A percentile compares a stretch with the other conserved stretches of the same genome.
phyloP scores from a whole-genome alignment of 1,140 invertebrate genomes.

The Apis cerana region DNA sequence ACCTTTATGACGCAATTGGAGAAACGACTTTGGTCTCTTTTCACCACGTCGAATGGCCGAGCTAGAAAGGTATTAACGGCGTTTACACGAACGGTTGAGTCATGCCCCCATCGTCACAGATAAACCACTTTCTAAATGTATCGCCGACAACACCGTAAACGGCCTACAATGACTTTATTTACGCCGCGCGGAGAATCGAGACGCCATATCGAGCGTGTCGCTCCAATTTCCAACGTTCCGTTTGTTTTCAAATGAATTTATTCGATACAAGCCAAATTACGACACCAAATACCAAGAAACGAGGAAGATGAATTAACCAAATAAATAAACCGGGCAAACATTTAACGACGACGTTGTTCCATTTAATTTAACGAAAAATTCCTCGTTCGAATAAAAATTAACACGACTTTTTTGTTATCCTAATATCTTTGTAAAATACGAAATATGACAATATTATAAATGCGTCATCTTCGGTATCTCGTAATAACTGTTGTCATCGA shows the following conservation, averaged over 20 bases:
- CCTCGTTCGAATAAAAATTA: too few relatives aligned
- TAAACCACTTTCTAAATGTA: slow-evolving; percentile 73
- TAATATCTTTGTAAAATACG: too few relatives aligned
- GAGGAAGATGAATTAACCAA: background rate
- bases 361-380: background rate
- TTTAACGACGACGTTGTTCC: background rate
- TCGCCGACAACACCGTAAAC: slow-evolving; percentile 68
- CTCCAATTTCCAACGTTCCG: slow-evolving; percentile 19
- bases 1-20: background rate
- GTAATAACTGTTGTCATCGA: too few relatives aligned
- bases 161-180: slow-evolving; percentile 70
- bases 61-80: slow-evolving; percentile 56
- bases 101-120: slow-evolving; percentile 67
- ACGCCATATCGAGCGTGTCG: slow-evolving; percentile 35
- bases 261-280: background rate
- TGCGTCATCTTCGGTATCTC: too few relatives aligned
- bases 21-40: slow-evolving; percentile 29
- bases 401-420: too few relatives aligned
- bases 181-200: slow-evolving; percentile 44
- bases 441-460: too few relatives aligned
- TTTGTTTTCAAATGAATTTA: background rate
- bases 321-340: background rate
- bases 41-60: slow-evolving; percentile 8
- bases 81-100: slow-evolving; percentile 68
- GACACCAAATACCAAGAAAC: background rate